phyloP scores from a whole-genome alignment of 2,888 invertebrate genomes.

The Autographa gamma region DNA sequence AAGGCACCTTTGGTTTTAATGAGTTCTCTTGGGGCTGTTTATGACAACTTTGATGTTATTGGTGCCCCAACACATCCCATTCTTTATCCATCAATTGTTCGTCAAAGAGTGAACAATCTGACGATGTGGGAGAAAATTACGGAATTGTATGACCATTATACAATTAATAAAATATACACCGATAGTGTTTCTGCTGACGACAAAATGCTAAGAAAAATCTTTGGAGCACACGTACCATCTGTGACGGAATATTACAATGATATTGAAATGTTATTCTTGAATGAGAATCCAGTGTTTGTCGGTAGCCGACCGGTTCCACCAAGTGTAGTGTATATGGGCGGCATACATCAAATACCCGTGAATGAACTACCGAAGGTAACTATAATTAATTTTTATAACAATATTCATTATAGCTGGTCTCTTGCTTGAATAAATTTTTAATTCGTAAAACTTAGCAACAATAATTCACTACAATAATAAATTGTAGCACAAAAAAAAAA shows the following conservation, averaged over 20 bases:
- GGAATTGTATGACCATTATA: slow-evolving; percentile 31
- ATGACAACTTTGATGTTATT: slow-evolving; percentile 22
- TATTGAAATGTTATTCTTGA: slow-evolving; percentile 75
- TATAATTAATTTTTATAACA: no score
- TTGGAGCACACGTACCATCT: slow-evolving; percentile 48
- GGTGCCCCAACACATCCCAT: slow-evolving; percentile 36
- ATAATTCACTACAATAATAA: no score
- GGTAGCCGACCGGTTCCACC: slow-evolving; percentile 75
- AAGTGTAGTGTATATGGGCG: slow-evolving; percentile 73
- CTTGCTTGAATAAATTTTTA: no score
- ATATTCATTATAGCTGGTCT: no score
- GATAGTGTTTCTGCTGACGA: slow-evolving; percentile 5
- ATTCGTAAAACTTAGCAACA: no score
- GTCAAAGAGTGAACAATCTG: slow-evolving; percentile 27
- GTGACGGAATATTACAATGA: slow-evolving; percentile 56
- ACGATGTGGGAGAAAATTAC: slow-evolving; percentile 48
- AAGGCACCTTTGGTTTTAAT: slow-evolving; percentile 57
- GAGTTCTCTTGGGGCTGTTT: slow-evolving; percentile 30
- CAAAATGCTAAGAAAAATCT: slow-evolving; percentile 20
- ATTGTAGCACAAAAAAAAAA: background rate
- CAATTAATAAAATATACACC: background rate
- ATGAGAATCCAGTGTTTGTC: slow-evolving; percentile 74
- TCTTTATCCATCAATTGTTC: slow-evolving; percentile 18
- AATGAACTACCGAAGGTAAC: slow-evolving; percentile 72
- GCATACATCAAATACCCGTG: slow-evolving; percentile 70